Base-by-base conservation (phyloP, 2,888 invertebrate genomes). In the Drosophila kanekoi region DNA sequence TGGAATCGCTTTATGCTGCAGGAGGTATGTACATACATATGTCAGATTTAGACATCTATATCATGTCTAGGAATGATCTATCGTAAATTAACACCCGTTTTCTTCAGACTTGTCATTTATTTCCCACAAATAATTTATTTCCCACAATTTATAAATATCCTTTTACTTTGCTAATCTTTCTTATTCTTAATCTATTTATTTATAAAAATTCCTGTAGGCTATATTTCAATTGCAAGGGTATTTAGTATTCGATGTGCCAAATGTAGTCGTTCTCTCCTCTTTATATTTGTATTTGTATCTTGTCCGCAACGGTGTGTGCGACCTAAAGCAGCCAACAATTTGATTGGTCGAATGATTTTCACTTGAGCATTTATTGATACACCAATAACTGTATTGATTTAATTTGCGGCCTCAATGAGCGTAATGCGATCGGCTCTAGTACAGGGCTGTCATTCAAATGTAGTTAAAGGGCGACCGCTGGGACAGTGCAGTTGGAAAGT, bases 331-430 rank as follows among this genome's bases (percentile, higher is more conserved):
- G 54, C 33, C 56, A 60, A 68, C 40, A 56, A 64, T 62, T 80
- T 72, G 66, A 71, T 81, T 81, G 79, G 64, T 73, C 65, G 59
- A 81, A 48, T 81, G 76, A 68, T 58, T 78, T 78, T 61, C 54
- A 64, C 38, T 73, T 58, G 43, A 57, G 53, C 64, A 63, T 73
- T 63, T 67, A 37, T 47, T 59, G 66, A 51, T 47, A 65, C 35
- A 43, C 35, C 32, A 49, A 76, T 73, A 77, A 69, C 38, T 49
- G 35, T 59, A 60, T 68, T 76, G 77, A 76, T 77, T 69, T 76
- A 62, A 76, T 77, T 63, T 77, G 62, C 52, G 47, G 44, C 57
- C 53, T 52, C 59, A 73, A 69, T 69, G 28, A 35, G 28, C 45
- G 44, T 70, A 48, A 68, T 56, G 43, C 57, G 64, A 76, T 76